Evolutionary conservation across 2,113 vertebrate species (phyloP).

Genomic region (Macheiramphus alcinus): DNA sequence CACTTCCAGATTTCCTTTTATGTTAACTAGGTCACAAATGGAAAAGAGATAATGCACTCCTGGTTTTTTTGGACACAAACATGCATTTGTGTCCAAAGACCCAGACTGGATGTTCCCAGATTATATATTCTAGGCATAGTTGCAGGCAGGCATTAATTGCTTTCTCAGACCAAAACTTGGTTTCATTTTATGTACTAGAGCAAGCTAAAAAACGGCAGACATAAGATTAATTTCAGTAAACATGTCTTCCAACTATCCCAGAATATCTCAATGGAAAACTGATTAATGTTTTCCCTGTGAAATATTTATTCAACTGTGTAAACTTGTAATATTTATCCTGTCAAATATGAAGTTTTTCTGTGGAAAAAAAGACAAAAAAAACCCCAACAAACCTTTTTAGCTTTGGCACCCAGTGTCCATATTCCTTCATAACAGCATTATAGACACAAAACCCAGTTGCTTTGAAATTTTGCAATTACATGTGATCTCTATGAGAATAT

Average conservation of each 20-base stretch:
- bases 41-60: background rate
- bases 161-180: background rate
- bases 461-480: background rate
- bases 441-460: background rate
- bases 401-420: background rate
- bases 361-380: background rate
- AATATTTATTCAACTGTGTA: background rate
- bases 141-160: background rate
- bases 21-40: background rate
- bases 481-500: background rate
- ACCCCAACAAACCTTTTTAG: background rate
- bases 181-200: background rate
- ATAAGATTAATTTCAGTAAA: background rate
- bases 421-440: background rate
- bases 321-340: background rate
- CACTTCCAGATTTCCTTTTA: background rate
- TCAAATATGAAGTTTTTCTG: background rate
- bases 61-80: background rate
- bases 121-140: background rate
- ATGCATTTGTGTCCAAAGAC: background rate
- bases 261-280: background rate
- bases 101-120: background rate
- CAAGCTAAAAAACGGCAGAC: background rate
- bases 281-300: background rate
- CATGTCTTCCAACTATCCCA: background rate